Evolutionary conservation across 2,888 invertebrate species (phyloP), one percentile per base, ranked within the genome.

Genomic region (Ochropleura plecta): DNA sequence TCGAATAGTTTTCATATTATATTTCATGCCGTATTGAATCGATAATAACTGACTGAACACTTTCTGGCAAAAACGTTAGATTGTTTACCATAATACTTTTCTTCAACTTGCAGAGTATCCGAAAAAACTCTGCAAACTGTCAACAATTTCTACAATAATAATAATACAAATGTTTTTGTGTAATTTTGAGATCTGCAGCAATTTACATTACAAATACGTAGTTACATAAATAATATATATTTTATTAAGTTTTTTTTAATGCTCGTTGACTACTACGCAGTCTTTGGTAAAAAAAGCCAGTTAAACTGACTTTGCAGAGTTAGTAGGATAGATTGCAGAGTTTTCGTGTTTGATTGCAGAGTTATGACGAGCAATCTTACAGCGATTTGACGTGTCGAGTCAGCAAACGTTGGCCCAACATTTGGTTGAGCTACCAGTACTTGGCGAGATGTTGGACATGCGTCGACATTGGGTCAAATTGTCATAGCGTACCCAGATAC

Each of bases 211-310:
- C 49, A 82, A 82, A 76, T 62, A 76, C 30, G 60, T 59, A 57
- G 53, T 44, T 70, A 57, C 44, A 59, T 76, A 64, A 44, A 83
- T 53, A 57, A 79, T 72, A 74, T 59, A 68, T 30, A 57, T 64
- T 70, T 62, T 40, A 46, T 69, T 66, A 20, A 20, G 46, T 62
- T 67, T 73, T 63, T 42, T 51, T 49, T 69, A 44, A 79, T 69
- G 48, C 12, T 40, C 49, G n/a, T 72, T 30, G 57, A 20, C 46
- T 40, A 68, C 62, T 68, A 83, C 53, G 79, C 75, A 72, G 81
- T 86, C 86, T 86, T 86, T 86, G 86, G 86, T 82, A 85, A 85
- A 62, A n/a, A 79, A 83, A 83, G 67, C 70, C 81, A 74, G 63
- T 85, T 55, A 62, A 0, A 83, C 83, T 81, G 74, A 66, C 65